These are phyloP conservation scores for Drosophila baimaii DNA, from an alignment of 1,140 invertebrate genomes.

Conservation along the genomic window DNA sequence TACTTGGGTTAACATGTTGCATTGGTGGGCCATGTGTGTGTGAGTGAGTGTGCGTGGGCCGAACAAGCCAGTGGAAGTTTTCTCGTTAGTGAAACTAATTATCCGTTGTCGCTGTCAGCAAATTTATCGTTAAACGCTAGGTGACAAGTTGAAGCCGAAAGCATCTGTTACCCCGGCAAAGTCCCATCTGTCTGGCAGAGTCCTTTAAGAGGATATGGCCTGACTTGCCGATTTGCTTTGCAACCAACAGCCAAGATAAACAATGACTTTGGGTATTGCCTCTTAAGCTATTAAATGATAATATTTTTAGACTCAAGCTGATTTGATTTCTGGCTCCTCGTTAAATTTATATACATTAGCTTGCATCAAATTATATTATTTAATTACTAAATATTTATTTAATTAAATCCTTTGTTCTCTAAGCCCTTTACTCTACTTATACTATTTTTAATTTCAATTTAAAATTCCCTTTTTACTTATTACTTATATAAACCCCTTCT, in stretches of 20 bases:
- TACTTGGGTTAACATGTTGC: slow-evolving; percentile 78
- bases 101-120: slow-evolving; percentile 82
- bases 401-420: too few relatives aligned
- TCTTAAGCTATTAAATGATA: slow-evolving; percentile 16
- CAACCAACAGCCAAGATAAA: slow-evolving; percentile 36
- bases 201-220: slow-evolving; percentile 31
- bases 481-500: neutral
- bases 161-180: slow-evolving; percentile 38
- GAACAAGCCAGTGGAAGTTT: slow-evolving; percentile 72
- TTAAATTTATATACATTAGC: neutral
- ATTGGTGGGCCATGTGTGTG: slow-evolving; percentile 58
- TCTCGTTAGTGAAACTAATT: slow-evolving; percentile 83
- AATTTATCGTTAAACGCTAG: slow-evolving; percentile 80
- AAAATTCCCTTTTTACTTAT: neutral
- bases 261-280: slow-evolving; percentile 31
- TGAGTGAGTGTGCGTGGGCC: slow-evolving; percentile 36
- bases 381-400: too few relatives aligned
- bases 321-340: neutral
- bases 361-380: too few relatives aligned
- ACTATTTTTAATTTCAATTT: neutral
- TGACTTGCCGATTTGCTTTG: slow-evolving; percentile 35
- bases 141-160: slow-evolving; percentile 68
- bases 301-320: neutral
- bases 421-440: too few relatives aligned
- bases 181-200: slow-evolving; percentile 18